These are phyloP conservation scores for Athrips mouffetella DNA, from an alignment of 2,888 invertebrate genomes.

Conservation along the genomic window DNA sequence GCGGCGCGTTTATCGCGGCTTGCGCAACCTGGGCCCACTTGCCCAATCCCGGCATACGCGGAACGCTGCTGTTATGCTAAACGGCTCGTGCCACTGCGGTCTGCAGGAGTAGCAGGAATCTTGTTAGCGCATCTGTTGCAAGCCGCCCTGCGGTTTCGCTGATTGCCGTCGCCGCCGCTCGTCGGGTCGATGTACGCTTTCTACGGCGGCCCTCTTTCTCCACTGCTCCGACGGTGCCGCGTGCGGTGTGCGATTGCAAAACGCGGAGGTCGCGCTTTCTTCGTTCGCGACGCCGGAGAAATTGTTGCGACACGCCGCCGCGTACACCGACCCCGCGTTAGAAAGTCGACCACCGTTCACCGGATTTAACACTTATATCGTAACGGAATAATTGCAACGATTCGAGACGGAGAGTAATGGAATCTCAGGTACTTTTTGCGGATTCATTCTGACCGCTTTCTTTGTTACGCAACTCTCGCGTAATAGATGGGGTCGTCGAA, in stretches of 20 bases:
- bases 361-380: slow-evolving; percentile 73
- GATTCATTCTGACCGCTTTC: slow-evolving; percentile 73
- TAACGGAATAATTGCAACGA: slow-evolving; percentile 75
- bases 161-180: slow-evolving; percentile 27
- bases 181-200: slow-evolving; percentile 59
- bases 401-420: slow-evolving; percentile 66
- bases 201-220: slow-evolving; percentile 59
- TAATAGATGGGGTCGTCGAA: slow-evolving; percentile 67
- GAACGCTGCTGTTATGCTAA: slow-evolving; percentile 40
- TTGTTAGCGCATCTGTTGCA: slow-evolving; percentile 55
- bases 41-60: slow-evolving; percentile 55
- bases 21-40: slow-evolving; percentile 66
- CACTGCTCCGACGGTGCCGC: slow-evolving; percentile 29
- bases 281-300: slow-evolving; percentile 75
- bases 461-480: slow-evolving; percentile 71
- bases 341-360: slow-evolving; percentile 77
- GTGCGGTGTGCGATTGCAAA: slow-evolving; percentile 67
- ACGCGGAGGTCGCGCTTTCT: slow-evolving; percentile 78
- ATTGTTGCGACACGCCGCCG: slow-evolving; percentile 74
- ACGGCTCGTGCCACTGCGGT: slow-evolving; percentile 46
- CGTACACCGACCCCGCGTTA: slow-evolving; percentile 76
- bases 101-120: slow-evolving; percentile 46
- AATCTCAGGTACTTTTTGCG: slow-evolving; percentile 71
- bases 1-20: slow-evolving; percentile 65
- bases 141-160: slow-evolving; percentile 43